These are phyloP conservation scores for Lepetodrilus schrolli DNA, from an alignment of 2,888 invertebrate genomes.

Conservation along the genomic window DNA sequence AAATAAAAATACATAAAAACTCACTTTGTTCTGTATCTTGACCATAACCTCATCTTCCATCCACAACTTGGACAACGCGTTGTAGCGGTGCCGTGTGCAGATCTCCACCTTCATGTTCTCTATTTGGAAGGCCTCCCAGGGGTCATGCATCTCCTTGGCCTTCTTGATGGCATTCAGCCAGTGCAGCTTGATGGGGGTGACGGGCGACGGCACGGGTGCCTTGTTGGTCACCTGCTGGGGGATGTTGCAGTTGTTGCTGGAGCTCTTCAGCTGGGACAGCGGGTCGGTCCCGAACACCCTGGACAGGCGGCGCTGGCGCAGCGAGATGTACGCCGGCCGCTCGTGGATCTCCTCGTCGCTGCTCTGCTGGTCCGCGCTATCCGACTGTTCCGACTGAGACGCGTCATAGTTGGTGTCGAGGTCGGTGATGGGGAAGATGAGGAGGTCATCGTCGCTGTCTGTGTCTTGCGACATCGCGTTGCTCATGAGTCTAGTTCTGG, in stretches of 20 bases:
- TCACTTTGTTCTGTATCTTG: slow-evolving; percentile 77
- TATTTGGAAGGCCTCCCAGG: slow-evolving; percentile 77
- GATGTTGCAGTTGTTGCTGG: slow-evolving; percentile 33
- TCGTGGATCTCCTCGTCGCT: slow-evolving; percentile 37
- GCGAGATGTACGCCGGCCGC: slow-evolving; percentile 48
- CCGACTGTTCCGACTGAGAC: slow-evolving; percentile 42
- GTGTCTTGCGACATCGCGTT: slow-evolving; percentile 27
- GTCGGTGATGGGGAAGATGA: slow-evolving; percentile 63
- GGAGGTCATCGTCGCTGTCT: slow-evolving; percentile 58
- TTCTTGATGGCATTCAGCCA: slow-evolving; percentile 68
- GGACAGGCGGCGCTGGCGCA: slow-evolving; percentile 63
- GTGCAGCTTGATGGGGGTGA: slow-evolving; percentile 39
- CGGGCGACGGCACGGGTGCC: not conserved
- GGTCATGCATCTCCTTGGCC: slow-evolving; percentile 74
- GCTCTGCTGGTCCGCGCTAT: slow-evolving; percentile 33
- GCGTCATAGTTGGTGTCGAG: slow-evolving; percentile 45
- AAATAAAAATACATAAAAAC: not conserved
- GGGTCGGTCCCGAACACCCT: slow-evolving; percentile 49
- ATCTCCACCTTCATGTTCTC: slow-evolving; percentile 75
- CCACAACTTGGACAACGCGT: slow-evolving; percentile 77
- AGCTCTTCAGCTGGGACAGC: not conserved
- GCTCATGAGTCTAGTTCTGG: not conserved
- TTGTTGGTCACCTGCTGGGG: not conserved
- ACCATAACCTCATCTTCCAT: slow-evolving; percentile 77
- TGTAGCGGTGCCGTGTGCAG: slow-evolving; percentile 77